Evolutionary conservation across 2,888 invertebrate species (phyloP).

Genomic region (Pyrrhosoma nymphula): DNA sequence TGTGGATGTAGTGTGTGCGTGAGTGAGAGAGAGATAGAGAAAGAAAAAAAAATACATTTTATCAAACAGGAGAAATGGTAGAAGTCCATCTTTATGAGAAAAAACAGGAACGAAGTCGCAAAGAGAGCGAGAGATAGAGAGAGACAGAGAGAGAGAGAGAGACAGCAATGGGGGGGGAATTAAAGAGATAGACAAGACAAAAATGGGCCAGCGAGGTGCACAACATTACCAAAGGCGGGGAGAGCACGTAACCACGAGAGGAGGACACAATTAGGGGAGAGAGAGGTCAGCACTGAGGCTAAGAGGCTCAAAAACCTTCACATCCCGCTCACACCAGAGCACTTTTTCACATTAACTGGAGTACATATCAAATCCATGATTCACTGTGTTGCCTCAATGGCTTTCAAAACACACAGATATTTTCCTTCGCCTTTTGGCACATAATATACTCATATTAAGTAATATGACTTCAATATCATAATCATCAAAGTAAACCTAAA

Average conservation of each 20-base stretch:
- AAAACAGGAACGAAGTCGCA: constrained; percentile 40
- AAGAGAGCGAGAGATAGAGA: background rate
- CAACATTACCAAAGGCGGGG: constrained; percentile 32
- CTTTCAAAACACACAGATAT: background rate
- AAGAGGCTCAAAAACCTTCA: background rate
- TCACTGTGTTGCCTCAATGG: background rate
- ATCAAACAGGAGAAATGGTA: constrained; percentile 63
- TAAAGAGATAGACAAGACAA: constrained; percentile 10
- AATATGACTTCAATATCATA: background rate
- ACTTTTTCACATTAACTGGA: background rate
- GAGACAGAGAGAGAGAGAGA: background rate
- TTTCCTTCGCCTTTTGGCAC: background rate
- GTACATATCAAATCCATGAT: background rate
- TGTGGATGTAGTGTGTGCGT: constrained; percentile 28
- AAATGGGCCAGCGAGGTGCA: constrained; percentile 65
- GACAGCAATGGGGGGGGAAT: constrained; percentile 14
- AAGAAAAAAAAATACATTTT: constrained; percentile 59
- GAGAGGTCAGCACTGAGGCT: background rate
- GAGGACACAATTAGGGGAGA: constrained; percentile 66
- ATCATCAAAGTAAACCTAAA: background rate
- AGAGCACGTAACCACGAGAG: constrained; percentile 39
- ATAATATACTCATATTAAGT: background rate
- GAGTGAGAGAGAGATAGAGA: constrained; percentile 60
- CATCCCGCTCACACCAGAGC: background rate
- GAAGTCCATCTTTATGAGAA: constrained; percentile 56